Conservation (phyloP, 2,888 invertebrate species). For the Mythimna ferrago region DNA sequence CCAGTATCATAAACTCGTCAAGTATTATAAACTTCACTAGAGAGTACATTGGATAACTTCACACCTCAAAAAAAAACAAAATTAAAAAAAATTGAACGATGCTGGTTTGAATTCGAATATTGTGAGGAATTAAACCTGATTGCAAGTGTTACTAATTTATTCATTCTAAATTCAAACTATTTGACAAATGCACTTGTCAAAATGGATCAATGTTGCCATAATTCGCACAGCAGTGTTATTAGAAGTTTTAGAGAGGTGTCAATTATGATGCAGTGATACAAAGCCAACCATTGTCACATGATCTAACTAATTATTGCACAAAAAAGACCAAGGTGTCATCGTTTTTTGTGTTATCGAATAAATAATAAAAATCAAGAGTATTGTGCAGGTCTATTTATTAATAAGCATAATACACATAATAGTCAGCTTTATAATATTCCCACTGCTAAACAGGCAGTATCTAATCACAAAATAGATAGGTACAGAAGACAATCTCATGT, state of each 20-base stretch:
- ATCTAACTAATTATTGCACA: conserved; percentile 12
- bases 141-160: background rate
- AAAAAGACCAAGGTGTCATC: conserved; percentile 16
- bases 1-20: too few relatives aligned
- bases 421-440: too few relatives aligned
- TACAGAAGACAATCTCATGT: too few relatives aligned
- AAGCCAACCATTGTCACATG: conserved; percentile 5
- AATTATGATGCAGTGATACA: conserved; percentile 12
- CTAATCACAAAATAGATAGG: too few relatives aligned
- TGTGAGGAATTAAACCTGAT: too few relatives aligned
- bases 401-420: too few relatives aligned
- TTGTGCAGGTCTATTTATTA: background rate
- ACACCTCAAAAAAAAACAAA: too few relatives aligned
- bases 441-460: too few relatives aligned
- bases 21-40: too few relatives aligned
- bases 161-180: background rate
- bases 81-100: too few relatives aligned
- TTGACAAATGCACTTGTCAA: conserved; percentile 2
- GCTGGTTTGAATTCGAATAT: too few relatives aligned
- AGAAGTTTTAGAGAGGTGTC: background rate
- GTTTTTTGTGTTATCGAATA: conserved; percentile 9
- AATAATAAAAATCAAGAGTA: background rate
- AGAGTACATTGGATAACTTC: too few relatives aligned
- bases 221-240: conserved; percentile 10
- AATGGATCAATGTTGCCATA: background rate